Evolutionary conservation across 1,140 invertebrate genomes (phyloP), one percentile per base, ranked within the genome.

Genomic region (Halyomorpha halys): DNA sequence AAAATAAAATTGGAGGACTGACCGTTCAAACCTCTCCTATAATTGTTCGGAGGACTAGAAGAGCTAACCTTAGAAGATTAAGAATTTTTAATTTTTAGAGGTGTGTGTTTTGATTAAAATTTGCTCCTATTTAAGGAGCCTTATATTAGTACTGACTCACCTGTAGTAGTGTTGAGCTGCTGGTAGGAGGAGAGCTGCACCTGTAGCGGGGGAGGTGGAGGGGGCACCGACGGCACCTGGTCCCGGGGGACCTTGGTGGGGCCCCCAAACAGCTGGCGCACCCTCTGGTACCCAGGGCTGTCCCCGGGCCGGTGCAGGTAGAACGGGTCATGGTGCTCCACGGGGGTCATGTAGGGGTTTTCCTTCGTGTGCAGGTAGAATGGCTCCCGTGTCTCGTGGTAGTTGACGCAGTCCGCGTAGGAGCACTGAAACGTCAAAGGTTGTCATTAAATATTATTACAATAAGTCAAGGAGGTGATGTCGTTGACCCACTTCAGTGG

Each of bases 281-380:
- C 86, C 51, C 86, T 78, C 69, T 87, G 86, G 71, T 89, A 88
- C 4, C 53, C 53, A 6, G 84, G 81, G 88, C 47, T 59, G 77
- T 89, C 84, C 74, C 81, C 83, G 27, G 82, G 89, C 71, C 86
- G 86, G 74, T 93, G 90, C 39, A 92, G 76, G 69, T 89, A 92
- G 76, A 91, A 93, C 9, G 89, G 86, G 21, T 16, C 25, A 23
- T 16, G 15, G n/a, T 21, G n/a, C 16, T 53, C 53, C n/a, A 66
- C 51, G 1, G 67, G 67, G 11, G 60, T 68, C 60, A 68, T 65
- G 49, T 67, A 66, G 14, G 45, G 30, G 51, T 65, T 59, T 44
- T 67, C 64, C 23, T 68, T 69, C 39, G 82, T 82, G 76, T 89
- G 86, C 4, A 89, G 75, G 72, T 86, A 88, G 72, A 88, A 88